A percentile compares a stretch with the other conserved stretches of the same genome.
phyloP scores from a whole-genome alignment of 2,888 invertebrate genomes.

The Dione juno region DNA sequence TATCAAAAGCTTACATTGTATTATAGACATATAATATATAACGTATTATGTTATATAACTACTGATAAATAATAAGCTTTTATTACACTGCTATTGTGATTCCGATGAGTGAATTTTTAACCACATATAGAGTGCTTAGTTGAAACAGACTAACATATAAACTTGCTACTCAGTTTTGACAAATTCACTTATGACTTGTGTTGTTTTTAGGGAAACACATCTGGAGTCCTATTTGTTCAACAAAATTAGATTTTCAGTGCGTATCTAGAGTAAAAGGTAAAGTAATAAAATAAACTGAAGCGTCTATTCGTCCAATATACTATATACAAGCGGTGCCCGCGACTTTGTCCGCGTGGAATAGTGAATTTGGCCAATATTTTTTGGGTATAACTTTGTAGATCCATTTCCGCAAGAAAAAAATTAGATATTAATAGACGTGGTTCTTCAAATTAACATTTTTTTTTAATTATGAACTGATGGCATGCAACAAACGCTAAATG shows the following conservation, averaged over 20 bases:
- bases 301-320: background rate
- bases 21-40: too few relatives aligned
- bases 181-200: slow-evolving; percentile 1
- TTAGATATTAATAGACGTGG: too few relatives aligned
- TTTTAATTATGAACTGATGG: too few relatives aligned
- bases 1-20: too few relatives aligned
- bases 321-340: too few relatives aligned
- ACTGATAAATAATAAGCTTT: background rate
- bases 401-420: too few relatives aligned
- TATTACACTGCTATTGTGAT: background rate
- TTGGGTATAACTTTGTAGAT: too few relatives aligned
- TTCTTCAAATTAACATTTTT: too few relatives aligned
- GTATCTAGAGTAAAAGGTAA: slow-evolving; percentile 65
- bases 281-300: background rate
- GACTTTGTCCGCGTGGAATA: too few relatives aligned
- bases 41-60: too few relatives aligned
- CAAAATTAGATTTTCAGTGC: slow-evolving; percentile 64
- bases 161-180: background rate
- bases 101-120: background rate
- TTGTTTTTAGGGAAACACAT: slow-evolving; percentile 58
- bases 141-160: background rate
- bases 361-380: too few relatives aligned
- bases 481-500: too few relatives aligned
- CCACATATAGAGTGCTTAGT: background rate
- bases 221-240: slow-evolving; percentile 69